Conservation (phyloP, 2,888 invertebrate species). For the Nebria salina region DNA sequence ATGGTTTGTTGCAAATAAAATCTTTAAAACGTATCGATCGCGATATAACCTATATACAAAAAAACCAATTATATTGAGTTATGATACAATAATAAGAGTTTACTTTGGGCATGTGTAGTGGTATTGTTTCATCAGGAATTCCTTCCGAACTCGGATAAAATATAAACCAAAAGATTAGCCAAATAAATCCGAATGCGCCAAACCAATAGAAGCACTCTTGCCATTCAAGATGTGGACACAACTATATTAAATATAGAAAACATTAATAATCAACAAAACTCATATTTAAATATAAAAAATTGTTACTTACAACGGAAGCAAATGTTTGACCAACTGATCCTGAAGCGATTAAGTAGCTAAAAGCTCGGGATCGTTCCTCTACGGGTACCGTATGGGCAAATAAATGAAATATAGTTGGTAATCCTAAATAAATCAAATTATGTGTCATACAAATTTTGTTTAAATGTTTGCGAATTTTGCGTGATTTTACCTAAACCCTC, state of each 20-base stretch:
- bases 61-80: constrained; percentile 4
- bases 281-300: not conserved
- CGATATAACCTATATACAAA: constrained; percentile 48
- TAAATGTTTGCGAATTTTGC: constrained; percentile 23
- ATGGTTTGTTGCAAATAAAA: constrained; percentile 73
- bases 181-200: constrained; percentile 73
- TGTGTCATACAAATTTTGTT: not conserved
- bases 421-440: constrained; percentile 63
- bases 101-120: constrained; percentile 69
- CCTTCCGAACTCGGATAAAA: constrained; percentile 68
- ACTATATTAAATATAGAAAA: constrained; percentile 58
- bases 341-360: constrained; percentile 76
- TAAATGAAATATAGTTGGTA: constrained; percentile 80
- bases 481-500: constrained; percentile 73
- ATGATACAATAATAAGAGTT: constrained; percentile 29
- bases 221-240: constrained; percentile 76
- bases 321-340: constrained; percentile 81
- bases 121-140: constrained; percentile 66
- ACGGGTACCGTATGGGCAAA: constrained; percentile 77
- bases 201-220: constrained; percentile 74
- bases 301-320: constrained; percentile 71
- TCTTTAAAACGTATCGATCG: constrained; percentile 71
- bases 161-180: constrained; percentile 73
- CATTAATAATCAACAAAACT: not conserved
- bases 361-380: constrained; percentile 77